Evolutionary conservation across 2,888 invertebrate genomes (phyloP), one percentile per base, ranked within the genome.

Genomic region (Drosophila antonietae): DNA sequence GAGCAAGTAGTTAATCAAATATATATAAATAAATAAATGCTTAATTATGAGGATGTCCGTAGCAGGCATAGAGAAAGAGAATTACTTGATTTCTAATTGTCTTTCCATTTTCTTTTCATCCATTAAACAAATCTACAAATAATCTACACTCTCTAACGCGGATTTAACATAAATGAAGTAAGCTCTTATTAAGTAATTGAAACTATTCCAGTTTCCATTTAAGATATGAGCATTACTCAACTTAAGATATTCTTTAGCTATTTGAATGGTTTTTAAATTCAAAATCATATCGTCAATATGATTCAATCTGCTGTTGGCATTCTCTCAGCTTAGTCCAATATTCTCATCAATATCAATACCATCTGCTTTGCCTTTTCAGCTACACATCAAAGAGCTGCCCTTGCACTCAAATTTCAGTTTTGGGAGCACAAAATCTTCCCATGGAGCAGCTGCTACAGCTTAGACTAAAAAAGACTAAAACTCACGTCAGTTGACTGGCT

Each of bases 341-440:
- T 56, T 64, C 65, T 44, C 67, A 72, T 46, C 46, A 41, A 37
- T 51, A 49, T 53, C 28, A 51, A 41, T 10, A 41, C 60, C 71
- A 77, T 62, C 75, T 77, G 66, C 55, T 39, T 28, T 8, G 53
- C 23, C 61, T 58, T 52, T 49, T 33, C 12, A 31, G 47, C 39
- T 53, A 71, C 57, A 35, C 64, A 70, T 75, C 68, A 68, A 68
- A 71, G 67, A 68, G 44, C 72, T 71, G 71, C n/a, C 61, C 43
- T 14, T 55, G 72, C 80, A 80, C 72, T 80, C 68, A 72, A 78
- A 78, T 72, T 68, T 68, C 53, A 72, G 68, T 65, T 80, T 78
- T 52, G 59, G 62, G 65, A 51, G 41, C 64, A 44, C 12, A 61
- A 68, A 58, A 65, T 62, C 59, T 80, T 71, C 53, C 55, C 80